phyloP scores from a whole-genome alignment of 2,113 vertebrate genomes.

The Alethe diademata region DNA sequence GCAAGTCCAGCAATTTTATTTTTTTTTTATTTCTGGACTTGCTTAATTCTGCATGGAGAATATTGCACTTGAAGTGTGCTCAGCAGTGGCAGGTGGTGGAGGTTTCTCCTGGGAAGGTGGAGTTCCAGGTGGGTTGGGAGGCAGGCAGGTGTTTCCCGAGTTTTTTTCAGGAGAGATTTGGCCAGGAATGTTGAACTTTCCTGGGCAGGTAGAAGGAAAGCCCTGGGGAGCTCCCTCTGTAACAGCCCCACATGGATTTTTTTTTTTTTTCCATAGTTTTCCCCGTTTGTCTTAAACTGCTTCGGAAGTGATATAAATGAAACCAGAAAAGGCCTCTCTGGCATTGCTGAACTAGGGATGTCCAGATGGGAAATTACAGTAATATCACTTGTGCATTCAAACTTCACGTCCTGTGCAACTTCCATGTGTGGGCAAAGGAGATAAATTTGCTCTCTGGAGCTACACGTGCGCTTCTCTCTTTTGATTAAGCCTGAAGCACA shows the following conservation, averaged over 20 bases:
- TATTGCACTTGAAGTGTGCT: background rate
- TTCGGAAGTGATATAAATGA: slow-evolving; percentile 33
- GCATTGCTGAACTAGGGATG: slow-evolving; percentile 17
- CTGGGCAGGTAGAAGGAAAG: background rate
- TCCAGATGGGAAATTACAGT: slow-evolving; percentile 35
- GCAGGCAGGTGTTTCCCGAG: background rate
- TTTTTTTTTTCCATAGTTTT: background rate
- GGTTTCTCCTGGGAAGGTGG: background rate
- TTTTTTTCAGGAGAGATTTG: background rate
- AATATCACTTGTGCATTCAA: background rate
- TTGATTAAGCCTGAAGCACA: background rate
- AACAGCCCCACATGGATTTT: background rate
- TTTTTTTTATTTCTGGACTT: background rate
- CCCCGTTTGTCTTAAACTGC: slow-evolving; percentile 9
- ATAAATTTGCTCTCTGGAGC: background rate
- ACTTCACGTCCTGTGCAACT: slow-evolving; percentile 9
- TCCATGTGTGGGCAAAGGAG: slow-evolving; percentile 24
- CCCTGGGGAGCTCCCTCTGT: background rate
- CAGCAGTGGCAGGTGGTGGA: background rate
- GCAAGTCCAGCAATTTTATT: background rate
- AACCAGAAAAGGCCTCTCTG: slow-evolving; percentile 28
- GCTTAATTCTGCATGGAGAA: background rate
- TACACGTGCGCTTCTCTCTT: background rate
- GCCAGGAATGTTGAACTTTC: background rate
- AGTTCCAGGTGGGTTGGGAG: background rate